Evolutionary conservation across 2,113 vertebrate species (phyloP), one percentile per base, ranked within the genome.

Genomic region (Hippocampus barbouri): DNA sequence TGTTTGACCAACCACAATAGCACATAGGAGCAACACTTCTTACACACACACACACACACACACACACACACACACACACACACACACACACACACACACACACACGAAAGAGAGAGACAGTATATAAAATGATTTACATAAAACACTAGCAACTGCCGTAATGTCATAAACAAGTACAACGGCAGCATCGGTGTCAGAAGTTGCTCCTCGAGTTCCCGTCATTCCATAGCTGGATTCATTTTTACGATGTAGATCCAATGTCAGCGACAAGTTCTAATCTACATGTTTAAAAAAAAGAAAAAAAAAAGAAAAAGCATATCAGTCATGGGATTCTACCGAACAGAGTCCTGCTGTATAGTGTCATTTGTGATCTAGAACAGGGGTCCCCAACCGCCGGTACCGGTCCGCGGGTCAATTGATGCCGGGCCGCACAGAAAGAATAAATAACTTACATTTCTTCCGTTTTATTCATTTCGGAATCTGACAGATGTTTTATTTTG

Each of bases 301-400:
- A 57, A 9, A 11, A 57, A 9, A 23, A 25, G 25, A 85, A 88
- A 90, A 92, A 89, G 86, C 90, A 91, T 92, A 91, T 90, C 90
- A 91, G 81, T 90, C 88, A 87, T 88, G 86, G 88, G 89, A 89
- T 89, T 87, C 87, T 87, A 88, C 81, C 86, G 81, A 89, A 89
- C 89, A 91, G 90, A 88, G 90, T 91, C 89, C 79, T 86, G 81
- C 78, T 91, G 88, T 91, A 90, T 89, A 90, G 89, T 91, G 90
- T 91, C 87, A 90, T 90, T 89, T 89, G 90, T 91, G 85, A 86
- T 89, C 82, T 5, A 6, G 34, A 38, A 38, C 34, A 38, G 34
- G 34, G 34, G 34, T 38, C 34, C 34, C 34, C 34, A 6, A 6
- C 34, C 34, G 34, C 5, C 34, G 5, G 34, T 6, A 38, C 34